phyloP scores from a whole-genome alignment of 2,113 vertebrate genomes.

The Hoplias malabaricus region DNA sequence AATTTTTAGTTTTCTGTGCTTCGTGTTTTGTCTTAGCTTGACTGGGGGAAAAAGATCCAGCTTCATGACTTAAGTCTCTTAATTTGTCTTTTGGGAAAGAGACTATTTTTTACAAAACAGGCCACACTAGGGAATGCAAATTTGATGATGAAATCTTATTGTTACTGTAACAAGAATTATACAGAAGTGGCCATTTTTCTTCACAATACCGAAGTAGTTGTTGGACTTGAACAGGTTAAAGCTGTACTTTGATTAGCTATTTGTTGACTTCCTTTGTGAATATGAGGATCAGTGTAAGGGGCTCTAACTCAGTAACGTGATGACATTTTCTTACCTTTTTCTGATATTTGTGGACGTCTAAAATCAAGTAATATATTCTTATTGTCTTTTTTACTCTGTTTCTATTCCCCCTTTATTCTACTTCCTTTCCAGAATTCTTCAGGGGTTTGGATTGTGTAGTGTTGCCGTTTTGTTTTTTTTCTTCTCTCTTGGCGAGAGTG shows the following conservation, averaged over 20 bases:
- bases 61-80: no score
- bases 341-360: not conserved
- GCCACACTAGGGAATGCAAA: no score
- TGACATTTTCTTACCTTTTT: not conserved
- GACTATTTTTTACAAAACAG: no score
- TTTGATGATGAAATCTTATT: no score
- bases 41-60: no score
- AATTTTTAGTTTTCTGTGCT: no score
- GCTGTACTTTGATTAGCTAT: not conserved
- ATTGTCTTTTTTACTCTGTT: not conserved
- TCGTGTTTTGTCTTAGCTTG: no score
- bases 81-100: no score
- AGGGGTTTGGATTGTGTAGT: slow-evolving; percentile 4
- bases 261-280: not conserved
- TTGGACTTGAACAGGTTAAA: not conserved
- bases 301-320: not conserved
- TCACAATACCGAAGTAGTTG: no score
- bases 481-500: slow-evolving; percentile 16
- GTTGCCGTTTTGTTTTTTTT: not conserved
- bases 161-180: no score
- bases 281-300: not conserved
- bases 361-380: not conserved
- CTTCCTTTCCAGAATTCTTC: slow-evolving; percentile 11
- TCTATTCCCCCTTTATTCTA: not conserved
- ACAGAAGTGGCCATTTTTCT: no score